Evolutionary conservation across 2,797 vertebrate species (phyloP), one percentile per base, ranked within the genome.

Genomic region (Botia kubotai): DNA sequence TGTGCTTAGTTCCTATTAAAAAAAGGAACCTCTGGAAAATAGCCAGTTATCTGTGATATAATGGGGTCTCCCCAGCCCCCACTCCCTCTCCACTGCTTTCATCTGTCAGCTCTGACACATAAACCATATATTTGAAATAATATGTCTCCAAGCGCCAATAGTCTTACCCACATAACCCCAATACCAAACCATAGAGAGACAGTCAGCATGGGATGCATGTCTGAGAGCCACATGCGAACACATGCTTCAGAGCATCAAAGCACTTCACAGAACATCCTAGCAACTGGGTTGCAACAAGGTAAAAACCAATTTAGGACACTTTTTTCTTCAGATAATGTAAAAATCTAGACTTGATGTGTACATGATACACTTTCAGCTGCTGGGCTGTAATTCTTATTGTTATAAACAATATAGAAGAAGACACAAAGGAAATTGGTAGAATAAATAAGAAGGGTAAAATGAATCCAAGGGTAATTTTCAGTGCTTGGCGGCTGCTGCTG

Each of bases 91-190:
- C 55, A 70, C 63, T 75, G 66, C 78, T 72, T 78, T 79, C 48
- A 72, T 82, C 75, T 80, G 74, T 78, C 80, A 84, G 46, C 71
- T 75, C 77, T 84, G 77, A 84, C 72, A 82, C 82, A 77, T 67
- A 46, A 52, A 66, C 80, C 75, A 75, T 58, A 72, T 74, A 80
- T 79, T 83, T 82, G 62, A 80, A 79, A 62, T 75, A 82, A 73
- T 26, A 75, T 29, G 72, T 76, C 83, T 81, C 75, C 75, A 81
- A 36, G 63, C 50, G 55, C 19, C 52, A 70, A 71, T 17, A 36
- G 21, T 84, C 70, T 84, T 77, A 82, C 76, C 79, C 43, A 11
- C 53, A 17, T 29, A 16, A 68, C 60, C 75, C 79, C 23, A 46
- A 68, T 73, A 68, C 73, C 19, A 83, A 79, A 79, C 66, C 46